phyloP scores from a whole-genome alignment of 2,113 vertebrate genomes.

The Zosterops borbonicus region DNA sequence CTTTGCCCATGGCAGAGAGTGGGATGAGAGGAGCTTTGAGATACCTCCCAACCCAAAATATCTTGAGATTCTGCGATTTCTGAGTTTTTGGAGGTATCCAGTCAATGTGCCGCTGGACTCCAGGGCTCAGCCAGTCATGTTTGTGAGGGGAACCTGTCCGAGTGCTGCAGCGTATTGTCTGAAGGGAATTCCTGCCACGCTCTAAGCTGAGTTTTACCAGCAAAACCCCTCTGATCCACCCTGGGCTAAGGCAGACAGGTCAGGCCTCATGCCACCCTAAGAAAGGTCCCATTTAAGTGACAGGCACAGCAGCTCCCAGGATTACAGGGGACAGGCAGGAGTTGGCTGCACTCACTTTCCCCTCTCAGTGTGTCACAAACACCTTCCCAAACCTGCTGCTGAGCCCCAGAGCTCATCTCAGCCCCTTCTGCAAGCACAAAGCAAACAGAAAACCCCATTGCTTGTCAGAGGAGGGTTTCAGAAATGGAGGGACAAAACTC shows the following conservation, averaged over 20 bases:
- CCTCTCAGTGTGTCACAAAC: background rate
- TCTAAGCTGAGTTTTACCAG: background rate
- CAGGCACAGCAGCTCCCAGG: background rate
- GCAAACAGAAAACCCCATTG: background rate
- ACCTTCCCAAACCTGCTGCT: background rate
- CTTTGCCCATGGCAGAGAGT: background rate
- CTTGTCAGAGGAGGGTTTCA: background rate
- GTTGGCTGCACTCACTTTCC: background rate
- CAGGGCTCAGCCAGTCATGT: rapidly evolving
- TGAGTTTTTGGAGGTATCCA: background rate
- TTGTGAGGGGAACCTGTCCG: rapidly evolving
- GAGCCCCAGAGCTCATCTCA: background rate
- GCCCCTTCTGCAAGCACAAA: background rate
- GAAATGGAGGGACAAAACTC: background rate
- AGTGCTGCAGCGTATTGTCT: rapidly evolving
- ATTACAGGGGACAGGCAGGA: background rate
- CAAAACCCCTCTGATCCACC: background rate
- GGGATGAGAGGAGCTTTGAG: background rate
- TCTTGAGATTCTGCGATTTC: background rate
- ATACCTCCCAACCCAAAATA: too few species aligned
- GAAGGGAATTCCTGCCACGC: background rate
- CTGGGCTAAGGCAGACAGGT: background rate
- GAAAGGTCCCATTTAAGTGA: background rate
- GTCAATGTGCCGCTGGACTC: background rate
- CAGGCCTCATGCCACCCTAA: background rate